phyloP scores from a whole-genome alignment of 2,888 invertebrate species.

The Hemaris fuciformis region DNA sequence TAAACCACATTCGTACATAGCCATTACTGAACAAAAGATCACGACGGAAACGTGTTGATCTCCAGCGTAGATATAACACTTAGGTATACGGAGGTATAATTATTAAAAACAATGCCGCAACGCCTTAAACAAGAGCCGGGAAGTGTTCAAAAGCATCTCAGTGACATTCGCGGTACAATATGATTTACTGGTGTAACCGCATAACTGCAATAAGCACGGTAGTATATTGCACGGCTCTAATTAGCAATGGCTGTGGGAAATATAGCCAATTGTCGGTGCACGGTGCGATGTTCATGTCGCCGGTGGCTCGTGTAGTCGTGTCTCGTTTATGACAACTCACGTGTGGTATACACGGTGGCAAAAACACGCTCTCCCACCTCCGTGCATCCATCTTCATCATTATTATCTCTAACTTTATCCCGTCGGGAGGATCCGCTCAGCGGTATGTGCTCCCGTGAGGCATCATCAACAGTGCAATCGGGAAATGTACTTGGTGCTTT shows the following conservation, averaged over 20 bases:
- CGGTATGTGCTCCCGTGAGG: neutral
- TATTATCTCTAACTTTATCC: neutral
- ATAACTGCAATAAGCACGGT: neutral
- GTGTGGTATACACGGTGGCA: neutral
- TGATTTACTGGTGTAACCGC: conserved; percentile 6
- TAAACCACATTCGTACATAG: neutral
- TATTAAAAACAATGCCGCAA: neutral
- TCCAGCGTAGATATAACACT: neutral
- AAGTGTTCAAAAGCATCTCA: neutral
- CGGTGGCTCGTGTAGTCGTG: neutral
- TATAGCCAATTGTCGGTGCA: neutral
- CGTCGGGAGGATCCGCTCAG: neutral
- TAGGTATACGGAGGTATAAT: no score
- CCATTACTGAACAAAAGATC: neutral
- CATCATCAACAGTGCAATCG: neutral
- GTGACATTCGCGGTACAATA: neutral
- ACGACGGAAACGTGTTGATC: neutral
- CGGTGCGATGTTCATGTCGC: neutral
- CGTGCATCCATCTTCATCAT: neutral
- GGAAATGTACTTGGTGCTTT: neutral
- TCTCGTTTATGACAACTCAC: neutral
- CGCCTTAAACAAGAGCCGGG: neutral
- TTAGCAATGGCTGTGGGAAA: conserved; percentile 1
- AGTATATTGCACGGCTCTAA: neutral
- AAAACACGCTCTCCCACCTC: neutral